Evolutionary conservation across 1,140 invertebrate genomes (phyloP).

Genomic region (Anastrepha obliqua): DNA sequence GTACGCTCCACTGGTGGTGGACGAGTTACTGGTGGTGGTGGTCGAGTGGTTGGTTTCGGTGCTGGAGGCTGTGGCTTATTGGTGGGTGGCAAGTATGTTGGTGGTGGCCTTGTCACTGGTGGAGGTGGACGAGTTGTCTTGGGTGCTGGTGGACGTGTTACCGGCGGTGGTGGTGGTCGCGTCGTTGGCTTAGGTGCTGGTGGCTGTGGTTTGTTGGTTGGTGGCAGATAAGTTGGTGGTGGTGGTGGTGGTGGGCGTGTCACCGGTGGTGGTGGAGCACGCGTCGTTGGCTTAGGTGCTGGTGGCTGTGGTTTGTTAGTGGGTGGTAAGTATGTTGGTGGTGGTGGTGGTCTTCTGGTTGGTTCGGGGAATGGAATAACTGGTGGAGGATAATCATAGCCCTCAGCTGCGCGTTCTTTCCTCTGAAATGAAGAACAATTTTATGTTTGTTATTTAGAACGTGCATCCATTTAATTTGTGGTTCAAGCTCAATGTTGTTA

Average conservation of each 20-base stretch:
- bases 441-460: background rate
- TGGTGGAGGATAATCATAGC: conserved; percentile 68
- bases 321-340: conserved; percentile 13
- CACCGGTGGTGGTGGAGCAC: conserved; percentile 57
- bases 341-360: conserved; percentile 7
- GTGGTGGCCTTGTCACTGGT: conserved; percentile 56
- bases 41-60: conserved; percentile 57
- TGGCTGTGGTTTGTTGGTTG: conserved; percentile 52
- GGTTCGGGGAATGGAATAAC: conserved; percentile 63
- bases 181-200: conserved; percentile 48
- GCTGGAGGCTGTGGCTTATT: conserved; percentile 51
- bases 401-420: conserved; percentile 66
- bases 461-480: too few species aligned
- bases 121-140: conserved; percentile 55
- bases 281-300: conserved; percentile 26
- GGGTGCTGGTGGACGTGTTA: conserved; percentile 62
- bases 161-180: conserved; percentile 51
- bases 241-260: conserved; percentile 59
- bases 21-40: conserved; percentile 57
- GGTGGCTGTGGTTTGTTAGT: background rate
- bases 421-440: conserved; percentile 59
- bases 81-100: background rate
- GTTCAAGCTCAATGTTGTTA: too few species aligned
- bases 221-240: conserved; percentile 61
- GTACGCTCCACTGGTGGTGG: conserved; percentile 56